These are phyloP conservation scores for Gila orcuttii DNA, from an alignment of 2,113 vertebrate species.

Conservation along the genomic window DNA sequence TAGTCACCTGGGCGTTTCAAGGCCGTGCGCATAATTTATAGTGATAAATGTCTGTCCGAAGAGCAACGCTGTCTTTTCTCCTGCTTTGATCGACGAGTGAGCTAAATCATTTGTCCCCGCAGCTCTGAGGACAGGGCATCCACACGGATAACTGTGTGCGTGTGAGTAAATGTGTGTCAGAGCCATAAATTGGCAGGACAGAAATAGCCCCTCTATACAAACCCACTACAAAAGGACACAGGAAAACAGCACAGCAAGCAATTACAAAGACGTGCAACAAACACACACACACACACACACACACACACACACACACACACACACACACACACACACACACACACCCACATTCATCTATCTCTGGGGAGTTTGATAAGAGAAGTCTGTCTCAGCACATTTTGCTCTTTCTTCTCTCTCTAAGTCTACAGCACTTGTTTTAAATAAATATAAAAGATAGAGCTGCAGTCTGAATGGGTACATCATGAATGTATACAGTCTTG, in stretches of 20 bases:
- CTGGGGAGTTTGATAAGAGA: slow-evolving; percentile 47
- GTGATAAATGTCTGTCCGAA: slow-evolving; percentile 43
- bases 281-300: slow-evolving; percentile 6
- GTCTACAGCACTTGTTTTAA: not conserved
- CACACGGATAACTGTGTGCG: slow-evolving; percentile 22
- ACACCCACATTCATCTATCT: slow-evolving; percentile 36
- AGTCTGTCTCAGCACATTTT: slow-evolving; percentile 47
- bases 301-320: slow-evolving; percentile 38
- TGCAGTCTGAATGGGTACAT: slow-evolving; percentile 1
- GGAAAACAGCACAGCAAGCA: slow-evolving; percentile 37
- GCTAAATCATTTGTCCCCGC: slow-evolving; percentile 31
- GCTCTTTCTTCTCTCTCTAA: not conserved
- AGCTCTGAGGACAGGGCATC: slow-evolving; percentile 21
- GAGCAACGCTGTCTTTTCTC: not conserved
- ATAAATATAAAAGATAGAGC: not conserved
- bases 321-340: slow-evolving; percentile 40
- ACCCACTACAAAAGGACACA: slow-evolving; percentile 24
- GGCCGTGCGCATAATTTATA: slow-evolving; percentile 39
- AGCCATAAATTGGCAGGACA: slow-evolving; percentile 31
- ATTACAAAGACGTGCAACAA: slow-evolving; percentile 36
- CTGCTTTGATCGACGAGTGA: slow-evolving; percentile 7
- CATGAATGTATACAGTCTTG: not conserved
- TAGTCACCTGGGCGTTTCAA: slow-evolving; percentile 36
- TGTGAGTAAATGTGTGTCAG: slow-evolving; percentile 13
- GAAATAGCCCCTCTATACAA: slow-evolving; percentile 25